Evolutionary conservation across 2,113 vertebrate species (phyloP).

Genomic region (Poecilia latipinna): DNA sequence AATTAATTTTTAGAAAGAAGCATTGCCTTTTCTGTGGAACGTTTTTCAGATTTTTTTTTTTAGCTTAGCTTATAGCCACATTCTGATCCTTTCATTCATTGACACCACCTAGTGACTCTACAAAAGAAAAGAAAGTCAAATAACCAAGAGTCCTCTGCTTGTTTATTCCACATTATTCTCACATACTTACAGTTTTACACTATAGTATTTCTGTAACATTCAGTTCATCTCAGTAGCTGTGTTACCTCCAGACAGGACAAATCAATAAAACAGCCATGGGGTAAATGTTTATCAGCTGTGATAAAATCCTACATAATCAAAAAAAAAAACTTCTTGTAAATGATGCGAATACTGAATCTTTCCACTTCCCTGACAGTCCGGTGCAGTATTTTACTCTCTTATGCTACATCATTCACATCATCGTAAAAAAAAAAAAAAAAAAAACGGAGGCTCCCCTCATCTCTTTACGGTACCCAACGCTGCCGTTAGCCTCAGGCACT

Average conservation of each 20-base stretch:
- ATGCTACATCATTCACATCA: constrained; percentile 79
- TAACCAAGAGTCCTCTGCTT: background rate
- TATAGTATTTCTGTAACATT: background rate
- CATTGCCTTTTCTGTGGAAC: background rate
- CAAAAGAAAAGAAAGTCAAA: background rate
- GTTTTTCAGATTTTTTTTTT: background rate
- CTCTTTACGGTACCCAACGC: constrained; percentile 77
- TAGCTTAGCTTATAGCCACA: background rate
- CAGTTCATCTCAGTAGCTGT: background rate
- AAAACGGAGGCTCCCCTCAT: constrained; percentile 72
- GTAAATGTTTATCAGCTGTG: background rate
- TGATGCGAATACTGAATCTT: constrained; percentile 36
- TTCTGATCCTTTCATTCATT: background rate
- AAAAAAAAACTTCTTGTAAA: constrained; percentile 24
- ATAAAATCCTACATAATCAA: constrained; percentile 3
- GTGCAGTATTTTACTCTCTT: constrained; percentile 68
- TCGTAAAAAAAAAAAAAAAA: constrained; percentile 79
- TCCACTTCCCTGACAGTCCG: constrained; percentile 20
- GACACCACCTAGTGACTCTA: background rate
- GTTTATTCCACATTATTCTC: background rate
- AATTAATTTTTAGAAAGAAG: background rate
- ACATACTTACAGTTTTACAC: background rate
- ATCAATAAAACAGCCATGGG: background rate
- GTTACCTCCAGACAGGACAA: background rate
- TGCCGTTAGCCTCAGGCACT: constrained; percentile 74